phyloP scores from a whole-genome alignment of 2,797 vertebrate species.

The Molossus molossus region DNA sequence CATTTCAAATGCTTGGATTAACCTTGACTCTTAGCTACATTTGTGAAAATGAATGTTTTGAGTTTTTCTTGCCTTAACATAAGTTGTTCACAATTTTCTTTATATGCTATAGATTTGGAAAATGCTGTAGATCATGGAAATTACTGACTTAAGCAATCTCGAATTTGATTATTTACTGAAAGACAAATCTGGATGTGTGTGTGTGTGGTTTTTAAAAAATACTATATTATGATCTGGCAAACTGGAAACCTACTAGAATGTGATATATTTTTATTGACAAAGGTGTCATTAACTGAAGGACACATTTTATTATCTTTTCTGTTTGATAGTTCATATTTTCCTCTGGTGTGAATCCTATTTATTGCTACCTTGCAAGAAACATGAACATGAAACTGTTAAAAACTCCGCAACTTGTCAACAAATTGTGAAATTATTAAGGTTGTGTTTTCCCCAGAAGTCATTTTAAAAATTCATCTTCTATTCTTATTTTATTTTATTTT shows the following conservation, averaged over 20 bases:
- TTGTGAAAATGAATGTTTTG: not conserved
- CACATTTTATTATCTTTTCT: slow-evolving; percentile 21
- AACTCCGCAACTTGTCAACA: not conserved
- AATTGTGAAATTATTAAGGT: not conserved
- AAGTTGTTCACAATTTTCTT: not conserved
- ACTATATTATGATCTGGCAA: not conserved
- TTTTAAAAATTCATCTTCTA: not conserved
- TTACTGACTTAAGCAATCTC: not conserved
- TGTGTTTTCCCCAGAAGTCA: slow-evolving; percentile 7
- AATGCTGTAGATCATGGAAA: not conserved
- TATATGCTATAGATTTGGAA: not conserved
- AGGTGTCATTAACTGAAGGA: not conserved
- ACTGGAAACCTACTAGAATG: not conserved
- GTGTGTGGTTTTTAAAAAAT: slow-evolving; percentile 21
- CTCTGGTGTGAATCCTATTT: slow-evolving; percentile 18
- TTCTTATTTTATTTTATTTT: not conserved
- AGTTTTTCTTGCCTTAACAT: not conserved
- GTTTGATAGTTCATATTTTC: slow-evolving; percentile 65
- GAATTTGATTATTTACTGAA: slow-evolving; percentile 43
- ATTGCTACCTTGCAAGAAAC: not conserved
- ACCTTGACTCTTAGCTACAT: not conserved
- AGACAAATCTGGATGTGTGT: not conserved
- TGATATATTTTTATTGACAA: slow-evolving; percentile 40
- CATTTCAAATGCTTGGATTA: not conserved
- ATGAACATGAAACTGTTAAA: slow-evolving; percentile 47